These are phyloP conservation scores for Achlya flavicornis DNA, from an alignment of 2,888 invertebrate genomes.

Conservation along the genomic window DNA sequence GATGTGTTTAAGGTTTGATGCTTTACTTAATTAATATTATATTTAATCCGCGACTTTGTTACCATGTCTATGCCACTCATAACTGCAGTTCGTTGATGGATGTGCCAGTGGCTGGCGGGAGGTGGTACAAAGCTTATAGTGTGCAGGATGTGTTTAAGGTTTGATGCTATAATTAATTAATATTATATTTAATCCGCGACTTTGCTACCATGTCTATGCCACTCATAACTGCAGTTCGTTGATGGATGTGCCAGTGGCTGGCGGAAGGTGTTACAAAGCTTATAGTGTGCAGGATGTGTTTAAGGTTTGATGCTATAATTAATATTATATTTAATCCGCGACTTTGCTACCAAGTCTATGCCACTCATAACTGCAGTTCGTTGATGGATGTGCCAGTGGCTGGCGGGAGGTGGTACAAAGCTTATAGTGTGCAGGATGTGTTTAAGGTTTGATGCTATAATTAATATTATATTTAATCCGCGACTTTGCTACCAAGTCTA, in stretches of 20 bases:
- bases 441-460: conserved; percentile 64
- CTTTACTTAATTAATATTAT: not conserved
- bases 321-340: not conserved
- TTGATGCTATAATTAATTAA: not conserved
- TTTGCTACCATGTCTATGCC: no score
- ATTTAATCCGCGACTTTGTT: not conserved
- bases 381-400: conserved; percentile 59
- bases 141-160: conserved; percentile 83
- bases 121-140: conserved; percentile 84
- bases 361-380: conserved; percentile 28
- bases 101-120: conserved; percentile 56
- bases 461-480: not conserved
- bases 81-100: conserved; percentile 46
- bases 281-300: conserved; percentile 82
- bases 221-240: conserved; percentile 34
- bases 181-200: no score
- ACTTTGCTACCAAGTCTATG: no score
- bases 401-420: conserved; percentile 83
- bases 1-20: conserved; percentile 80
- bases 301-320: conserved; percentile 47
- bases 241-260: conserved; percentile 57
- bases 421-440: conserved; percentile 79
- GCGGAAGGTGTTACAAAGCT: conserved; percentile 84
- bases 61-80: conserved; percentile 10
- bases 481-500: no score